Evolutionary conservation across 2,888 invertebrate species (phyloP).

Genomic region (Tryphoninae sp.): DNA sequence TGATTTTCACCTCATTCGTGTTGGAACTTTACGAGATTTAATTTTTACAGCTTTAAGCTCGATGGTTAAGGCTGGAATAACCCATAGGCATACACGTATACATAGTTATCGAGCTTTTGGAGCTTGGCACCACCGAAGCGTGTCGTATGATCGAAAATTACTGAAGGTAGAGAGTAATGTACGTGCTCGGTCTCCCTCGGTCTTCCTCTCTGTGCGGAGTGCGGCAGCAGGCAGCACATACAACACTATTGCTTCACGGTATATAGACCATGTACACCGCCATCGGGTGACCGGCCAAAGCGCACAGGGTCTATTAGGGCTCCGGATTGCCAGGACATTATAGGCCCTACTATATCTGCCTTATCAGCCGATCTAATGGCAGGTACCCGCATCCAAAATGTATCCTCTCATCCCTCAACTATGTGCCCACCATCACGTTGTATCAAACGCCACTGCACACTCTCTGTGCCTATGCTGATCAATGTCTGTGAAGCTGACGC

Average conservation of each 20-base stretch:
- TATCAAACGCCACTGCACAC: constrained; percentile 62
- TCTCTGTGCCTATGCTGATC: constrained; percentile 58
- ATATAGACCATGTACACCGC: constrained; percentile 40
- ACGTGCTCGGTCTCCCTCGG: constrained; percentile 38
- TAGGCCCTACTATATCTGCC: constrained; percentile 72
- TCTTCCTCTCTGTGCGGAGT: constrained; percentile 30
- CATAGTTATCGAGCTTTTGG: constrained; percentile 33
- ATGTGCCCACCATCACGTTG: constrained; percentile 60
- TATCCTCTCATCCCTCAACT: constrained; percentile 64
- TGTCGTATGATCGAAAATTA: constrained; percentile 64
- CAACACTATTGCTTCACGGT: constrained; percentile 32
- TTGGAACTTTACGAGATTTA: too few species aligned
- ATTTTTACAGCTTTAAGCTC: too few species aligned
- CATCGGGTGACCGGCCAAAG: constrained; percentile 59
- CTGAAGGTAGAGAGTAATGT: constrained; percentile 62
- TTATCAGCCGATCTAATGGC: constrained; percentile 75
- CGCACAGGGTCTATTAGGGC: constrained; percentile 71
- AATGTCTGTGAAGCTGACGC: constrained; percentile 60
- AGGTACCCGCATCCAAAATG: constrained; percentile 73
- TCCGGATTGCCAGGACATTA: constrained; percentile 73
- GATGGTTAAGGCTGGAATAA: background rate
- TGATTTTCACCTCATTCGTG: too few species aligned
- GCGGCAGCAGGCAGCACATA: constrained; percentile 28
- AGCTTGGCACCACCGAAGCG: constrained; percentile 55
- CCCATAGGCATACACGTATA: background rate